Evolutionary conservation across 1,140 invertebrate species (phyloP).

Genomic region (Drosophila erecta): DNA sequence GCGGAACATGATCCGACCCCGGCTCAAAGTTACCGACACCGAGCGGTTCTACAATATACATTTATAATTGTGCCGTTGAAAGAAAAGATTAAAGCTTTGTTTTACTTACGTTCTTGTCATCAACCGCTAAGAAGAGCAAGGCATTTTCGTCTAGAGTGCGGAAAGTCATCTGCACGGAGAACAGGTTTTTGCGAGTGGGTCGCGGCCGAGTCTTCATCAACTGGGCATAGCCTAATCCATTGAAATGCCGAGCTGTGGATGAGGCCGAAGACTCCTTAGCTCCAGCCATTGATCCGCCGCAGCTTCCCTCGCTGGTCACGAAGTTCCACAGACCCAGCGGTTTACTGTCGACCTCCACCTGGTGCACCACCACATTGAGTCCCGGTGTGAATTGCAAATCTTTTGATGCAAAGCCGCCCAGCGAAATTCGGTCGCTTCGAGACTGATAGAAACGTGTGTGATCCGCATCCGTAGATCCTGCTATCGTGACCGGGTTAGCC

Average conservation of each 20-base stretch:
- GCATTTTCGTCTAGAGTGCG: constrained; percentile 95
- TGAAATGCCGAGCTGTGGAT: constrained; percentile 86
- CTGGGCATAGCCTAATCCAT: constrained; percentile 92
- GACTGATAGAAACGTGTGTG: constrained; percentile 77
- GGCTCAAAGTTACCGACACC: constrained; percentile 90
- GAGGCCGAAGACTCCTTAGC: constrained; percentile 69
- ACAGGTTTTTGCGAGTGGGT: constrained; percentile 89
- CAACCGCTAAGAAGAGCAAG: constrained; percentile 92
- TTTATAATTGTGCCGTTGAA: neutral
- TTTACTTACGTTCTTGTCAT: constrained; percentile 87
- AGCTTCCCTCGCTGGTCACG: constrained; percentile 87
- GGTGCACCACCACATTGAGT: constrained; percentile 91
- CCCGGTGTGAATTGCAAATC: constrained; percentile 85
- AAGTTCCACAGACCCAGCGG: constrained; percentile 96
- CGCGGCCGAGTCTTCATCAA: constrained; percentile 87
- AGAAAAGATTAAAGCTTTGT: neutral
- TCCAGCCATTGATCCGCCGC: constrained; percentile 85
- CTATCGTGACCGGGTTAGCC: constrained; percentile 47
- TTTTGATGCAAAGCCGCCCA: constrained; percentile 86
- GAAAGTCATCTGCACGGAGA: constrained; percentile 92
- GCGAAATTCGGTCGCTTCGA: constrained; percentile 86
- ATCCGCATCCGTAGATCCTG: constrained; percentile 67
- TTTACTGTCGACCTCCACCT: constrained; percentile 90
- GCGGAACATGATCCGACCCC: constrained; percentile 91
- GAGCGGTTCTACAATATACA: constrained; percentile 88